Conservation (phyloP, 2,113 vertebrate species). For the Terrapene triunguis region DNA sequence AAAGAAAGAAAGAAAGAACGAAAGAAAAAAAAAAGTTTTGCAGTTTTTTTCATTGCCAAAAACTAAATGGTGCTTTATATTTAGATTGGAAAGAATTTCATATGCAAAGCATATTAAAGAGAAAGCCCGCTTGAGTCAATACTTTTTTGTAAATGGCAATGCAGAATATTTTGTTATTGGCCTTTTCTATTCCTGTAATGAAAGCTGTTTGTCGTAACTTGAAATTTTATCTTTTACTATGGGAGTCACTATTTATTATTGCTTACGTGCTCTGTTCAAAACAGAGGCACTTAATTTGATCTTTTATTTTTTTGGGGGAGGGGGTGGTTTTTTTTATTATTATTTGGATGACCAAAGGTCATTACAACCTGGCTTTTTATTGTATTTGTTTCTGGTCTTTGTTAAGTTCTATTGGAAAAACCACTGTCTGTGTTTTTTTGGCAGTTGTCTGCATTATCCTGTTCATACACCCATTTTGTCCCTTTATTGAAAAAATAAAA, state of each 20-base stretch:
- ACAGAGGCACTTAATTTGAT: constrained; percentile 94
- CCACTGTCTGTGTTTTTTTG: constrained; percentile 99
- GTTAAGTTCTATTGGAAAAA: constrained; percentile 99
- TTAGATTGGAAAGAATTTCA: constrained; percentile 99
- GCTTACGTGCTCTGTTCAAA: constrained; percentile 97
- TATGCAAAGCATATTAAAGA: constrained; percentile 99
- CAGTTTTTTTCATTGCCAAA: constrained; percentile 99
- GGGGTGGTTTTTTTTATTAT: constrained; percentile 79
- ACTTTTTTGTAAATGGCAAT: constrained; percentile 99
- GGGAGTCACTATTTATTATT: constrained; percentile 99
- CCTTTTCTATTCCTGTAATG: constrained; percentile 99
- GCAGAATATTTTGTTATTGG: constrained; percentile 99
- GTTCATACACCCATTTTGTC: constrained; percentile 99
- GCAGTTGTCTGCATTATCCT: constrained; percentile 99
- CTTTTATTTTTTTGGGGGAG: constrained; percentile 82
- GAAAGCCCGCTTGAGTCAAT: constrained; percentile 97
- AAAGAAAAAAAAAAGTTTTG: constrained; percentile 85
- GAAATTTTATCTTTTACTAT: constrained; percentile 99
- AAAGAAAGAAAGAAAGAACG: constrained; percentile 85
- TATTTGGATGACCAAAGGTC: constrained; percentile 97
- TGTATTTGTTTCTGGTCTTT: constrained; percentile 99
- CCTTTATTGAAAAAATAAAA: constrained; percentile 99
- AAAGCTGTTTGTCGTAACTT: constrained; percentile 99
- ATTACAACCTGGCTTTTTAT: constrained; percentile 95
- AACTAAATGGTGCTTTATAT: constrained; percentile 99